Evolutionary conservation across 1,140 invertebrate species (phyloP).

Genomic region (Tetramorium alpestre): DNA sequence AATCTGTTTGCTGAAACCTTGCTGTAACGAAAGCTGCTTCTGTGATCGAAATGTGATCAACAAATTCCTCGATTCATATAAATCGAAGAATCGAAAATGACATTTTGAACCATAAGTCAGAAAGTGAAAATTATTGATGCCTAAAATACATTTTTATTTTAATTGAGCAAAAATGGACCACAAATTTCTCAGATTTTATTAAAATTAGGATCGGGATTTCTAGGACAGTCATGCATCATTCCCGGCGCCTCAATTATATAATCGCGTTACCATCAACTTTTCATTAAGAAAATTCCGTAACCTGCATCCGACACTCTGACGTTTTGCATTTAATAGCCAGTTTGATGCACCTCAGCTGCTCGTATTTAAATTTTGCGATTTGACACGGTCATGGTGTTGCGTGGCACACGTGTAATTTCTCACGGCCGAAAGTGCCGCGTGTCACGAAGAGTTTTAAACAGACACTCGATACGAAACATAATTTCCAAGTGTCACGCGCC

Average conservation of each 20-base stretch:
- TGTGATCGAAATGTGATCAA: conserved; percentile 26
- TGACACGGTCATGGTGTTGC: conserved; percentile 56
- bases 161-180: neutral
- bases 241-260: conserved; percentile 23
- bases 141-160: neutral
- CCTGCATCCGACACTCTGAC: conserved; percentile 28
- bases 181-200: neutral
- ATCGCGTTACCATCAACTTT: conserved; percentile 50
- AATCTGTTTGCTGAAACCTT: conserved; percentile 21
- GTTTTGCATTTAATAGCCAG: conserved; percentile 52
- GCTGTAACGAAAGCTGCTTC: neutral
- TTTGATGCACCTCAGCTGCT: neutral
- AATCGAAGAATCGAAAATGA: conserved; percentile 10
- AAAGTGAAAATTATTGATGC: neutral
- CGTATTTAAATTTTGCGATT: conserved; percentile 58
- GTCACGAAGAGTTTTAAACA: conserved; percentile 55
- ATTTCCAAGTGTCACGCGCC: conserved; percentile 44
- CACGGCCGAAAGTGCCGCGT: conserved; percentile 32
- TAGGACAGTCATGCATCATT: conserved; percentile 2
- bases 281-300: conserved; percentile 56
- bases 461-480: conserved; percentile 48
- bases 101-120: neutral
- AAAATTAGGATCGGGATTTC: conserved; percentile 13
- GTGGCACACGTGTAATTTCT: conserved; percentile 48
- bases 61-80: neutral